Percentiles rank a stretch among this genome's conserved stretches.
Evolutionary conservation across 2,797 vertebrate genomes (phyloP).

Genomic region (Furcifer pardalis): DNA sequence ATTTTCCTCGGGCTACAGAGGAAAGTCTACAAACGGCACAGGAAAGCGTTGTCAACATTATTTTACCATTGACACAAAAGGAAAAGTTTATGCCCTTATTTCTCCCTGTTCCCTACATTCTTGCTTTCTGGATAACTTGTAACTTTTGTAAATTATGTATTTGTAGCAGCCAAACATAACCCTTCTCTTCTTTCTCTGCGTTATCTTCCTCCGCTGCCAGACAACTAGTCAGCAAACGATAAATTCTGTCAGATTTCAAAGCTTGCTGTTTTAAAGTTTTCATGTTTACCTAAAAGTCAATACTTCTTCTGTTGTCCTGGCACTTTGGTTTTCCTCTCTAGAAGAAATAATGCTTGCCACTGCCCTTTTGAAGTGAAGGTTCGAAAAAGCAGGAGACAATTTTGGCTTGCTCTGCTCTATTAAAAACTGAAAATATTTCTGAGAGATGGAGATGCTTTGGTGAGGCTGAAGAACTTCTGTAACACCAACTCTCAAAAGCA

Average conservation of each 20-base stretch:
- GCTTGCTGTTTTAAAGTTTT: constrained; percentile 51
- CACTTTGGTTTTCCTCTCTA: constrained; percentile 54
- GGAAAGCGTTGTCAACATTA: background rate
- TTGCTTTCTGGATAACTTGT: background rate
- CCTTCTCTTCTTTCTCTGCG: constrained; percentile 1
- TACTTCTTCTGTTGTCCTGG: constrained; percentile 56
- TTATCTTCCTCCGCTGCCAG: constrained; percentile 5
- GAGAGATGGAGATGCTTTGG: constrained; percentile 66
- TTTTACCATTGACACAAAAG: background rate
- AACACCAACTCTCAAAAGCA: constrained; percentile 59
- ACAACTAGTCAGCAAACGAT: constrained; percentile 48
- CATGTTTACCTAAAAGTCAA: constrained; percentile 59
- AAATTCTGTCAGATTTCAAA: constrained; percentile 58
- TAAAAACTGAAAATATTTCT: constrained; percentile 61
- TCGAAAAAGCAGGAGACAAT: constrained; percentile 51
- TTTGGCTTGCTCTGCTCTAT: constrained; percentile 61
- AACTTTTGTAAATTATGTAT: constrained; percentile 25
- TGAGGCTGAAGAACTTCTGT: constrained; percentile 65
- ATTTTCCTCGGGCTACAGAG: constrained; percentile 5
- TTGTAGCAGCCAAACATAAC: background rate
- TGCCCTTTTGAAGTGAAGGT: constrained; percentile 68
- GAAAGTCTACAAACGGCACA: background rate
- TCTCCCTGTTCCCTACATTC: background rate
- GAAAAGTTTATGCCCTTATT: constrained; percentile 39
- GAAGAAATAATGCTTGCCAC: constrained; percentile 59